Evolutionary conservation across 2,113 vertebrate genomes (phyloP).

Genomic region (Phylloscopus trochilus): DNA sequence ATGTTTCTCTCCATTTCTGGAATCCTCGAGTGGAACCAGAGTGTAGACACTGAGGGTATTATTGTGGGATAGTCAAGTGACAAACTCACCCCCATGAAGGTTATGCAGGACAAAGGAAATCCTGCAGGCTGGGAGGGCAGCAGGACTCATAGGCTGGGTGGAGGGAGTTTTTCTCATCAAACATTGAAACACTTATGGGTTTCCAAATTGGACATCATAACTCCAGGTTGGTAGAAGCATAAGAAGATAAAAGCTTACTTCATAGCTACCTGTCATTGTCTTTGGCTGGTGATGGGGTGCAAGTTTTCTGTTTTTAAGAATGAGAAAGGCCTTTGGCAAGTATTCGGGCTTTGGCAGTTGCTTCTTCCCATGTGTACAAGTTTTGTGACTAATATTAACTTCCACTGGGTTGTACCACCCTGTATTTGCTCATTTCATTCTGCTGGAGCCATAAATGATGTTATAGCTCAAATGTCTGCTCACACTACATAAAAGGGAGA

Average conservation of each 20-base stretch:
- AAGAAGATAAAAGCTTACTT: neutral
- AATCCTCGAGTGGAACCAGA: neutral
- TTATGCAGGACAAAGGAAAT: neutral
- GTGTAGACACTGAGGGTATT: neutral
- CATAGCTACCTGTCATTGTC: neutral
- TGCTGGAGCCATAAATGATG: slow-evolving; percentile 7
- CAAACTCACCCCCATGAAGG: neutral
- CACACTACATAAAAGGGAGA: neutral
- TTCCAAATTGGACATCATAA: neutral
- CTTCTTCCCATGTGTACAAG: neutral
- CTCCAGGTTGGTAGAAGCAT: neutral
- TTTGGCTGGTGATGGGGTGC: neutral
- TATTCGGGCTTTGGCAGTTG: slow-evolving; percentile 1
- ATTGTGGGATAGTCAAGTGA: neutral
- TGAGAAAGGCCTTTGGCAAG: neutral
- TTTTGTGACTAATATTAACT: slow-evolving; percentile 13
- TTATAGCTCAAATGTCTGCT: neutral
- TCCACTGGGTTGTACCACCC: neutral
- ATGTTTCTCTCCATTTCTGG: neutral
- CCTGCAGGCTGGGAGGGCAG: neutral
- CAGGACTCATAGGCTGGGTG: neutral
- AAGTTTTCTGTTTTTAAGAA: neutral
- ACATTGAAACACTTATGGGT: neutral
- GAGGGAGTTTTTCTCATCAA: neutral
- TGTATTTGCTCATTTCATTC: slow-evolving; percentile 19